phyloP scores from a whole-genome alignment of 2,797 vertebrate species.

The Garrulus glandarius region DNA sequence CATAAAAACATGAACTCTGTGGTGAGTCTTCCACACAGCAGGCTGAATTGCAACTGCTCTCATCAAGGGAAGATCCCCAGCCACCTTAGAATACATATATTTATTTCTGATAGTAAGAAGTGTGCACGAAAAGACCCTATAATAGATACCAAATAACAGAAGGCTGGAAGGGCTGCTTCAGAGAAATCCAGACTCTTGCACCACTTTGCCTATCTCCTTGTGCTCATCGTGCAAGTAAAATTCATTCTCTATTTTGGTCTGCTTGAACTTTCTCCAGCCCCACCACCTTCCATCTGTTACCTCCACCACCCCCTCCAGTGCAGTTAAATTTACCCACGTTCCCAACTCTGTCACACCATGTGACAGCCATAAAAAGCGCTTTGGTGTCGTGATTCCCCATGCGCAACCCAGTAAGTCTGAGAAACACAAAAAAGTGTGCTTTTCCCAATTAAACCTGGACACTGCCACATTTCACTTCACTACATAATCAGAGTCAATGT shows the following conservation, averaged over 20 bases:
- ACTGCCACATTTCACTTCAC: fast-evolving
- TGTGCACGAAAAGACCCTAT: neutral
- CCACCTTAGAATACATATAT: neutral
- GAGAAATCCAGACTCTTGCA: neutral
- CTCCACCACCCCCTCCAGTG: fast-evolving
- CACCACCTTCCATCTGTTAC: neutral
- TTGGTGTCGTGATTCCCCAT: neutral
- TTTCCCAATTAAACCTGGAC: neutral
- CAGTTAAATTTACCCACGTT: neutral
- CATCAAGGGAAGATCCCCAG: neutral
- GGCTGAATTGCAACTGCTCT: neutral
- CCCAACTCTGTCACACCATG: neutral
- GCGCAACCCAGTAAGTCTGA: neutral
- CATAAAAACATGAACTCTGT: neutral
- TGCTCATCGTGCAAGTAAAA: neutral
- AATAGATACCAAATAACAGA: neutral
- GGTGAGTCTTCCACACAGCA: neutral
- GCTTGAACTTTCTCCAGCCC: neutral
- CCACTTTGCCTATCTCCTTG: neutral
- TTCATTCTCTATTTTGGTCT: neutral
- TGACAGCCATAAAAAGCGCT: neutral
- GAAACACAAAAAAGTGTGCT: fast-evolving
- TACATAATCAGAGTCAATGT: neutral
- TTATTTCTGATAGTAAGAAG: neutral
- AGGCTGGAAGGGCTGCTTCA: neutral